phyloP scores from a whole-genome alignment of 2,113 vertebrate species.

The Orycteropus afer region DNA sequence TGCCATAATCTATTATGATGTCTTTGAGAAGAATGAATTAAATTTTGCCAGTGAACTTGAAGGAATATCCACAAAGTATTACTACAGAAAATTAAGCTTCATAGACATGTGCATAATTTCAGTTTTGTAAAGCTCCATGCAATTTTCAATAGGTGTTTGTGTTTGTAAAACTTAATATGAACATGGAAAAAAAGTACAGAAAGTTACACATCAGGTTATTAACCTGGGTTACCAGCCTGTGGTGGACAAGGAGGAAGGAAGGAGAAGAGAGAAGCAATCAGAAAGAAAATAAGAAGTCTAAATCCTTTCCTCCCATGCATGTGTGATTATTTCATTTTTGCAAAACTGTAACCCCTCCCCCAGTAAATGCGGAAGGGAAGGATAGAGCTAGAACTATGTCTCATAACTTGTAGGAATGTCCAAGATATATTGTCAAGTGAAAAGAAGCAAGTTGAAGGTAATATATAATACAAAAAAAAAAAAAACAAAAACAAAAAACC shows the following conservation, averaged over 20 bases:
- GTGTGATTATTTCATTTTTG: background rate
- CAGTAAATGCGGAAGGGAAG: background rate
- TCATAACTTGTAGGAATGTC: background rate
- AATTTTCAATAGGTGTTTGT: background rate
- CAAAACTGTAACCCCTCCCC: background rate
- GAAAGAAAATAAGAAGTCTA: background rate
- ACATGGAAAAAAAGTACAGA: background rate
- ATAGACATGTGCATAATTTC: background rate
- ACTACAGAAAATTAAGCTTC: background rate
- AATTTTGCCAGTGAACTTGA: conserved; percentile 1
- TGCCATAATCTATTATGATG: background rate
- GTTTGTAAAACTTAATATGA: background rate
- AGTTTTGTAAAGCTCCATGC: background rate
- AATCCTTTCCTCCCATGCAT: background rate
- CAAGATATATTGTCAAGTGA: background rate
- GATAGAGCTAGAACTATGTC: background rate
- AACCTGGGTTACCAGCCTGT: background rate
- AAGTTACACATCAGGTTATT: background rate
- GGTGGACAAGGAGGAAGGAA: background rate
- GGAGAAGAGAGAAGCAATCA: background rate
- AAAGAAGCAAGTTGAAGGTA: background rate
- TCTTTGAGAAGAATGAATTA: background rate
- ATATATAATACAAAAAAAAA: too few relatives aligned
- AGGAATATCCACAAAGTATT: background rate
- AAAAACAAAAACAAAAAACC: too few relatives aligned